Base-by-base conservation (phyloP, 2,888 invertebrate species). In the Apotomis betuletana region DNA sequence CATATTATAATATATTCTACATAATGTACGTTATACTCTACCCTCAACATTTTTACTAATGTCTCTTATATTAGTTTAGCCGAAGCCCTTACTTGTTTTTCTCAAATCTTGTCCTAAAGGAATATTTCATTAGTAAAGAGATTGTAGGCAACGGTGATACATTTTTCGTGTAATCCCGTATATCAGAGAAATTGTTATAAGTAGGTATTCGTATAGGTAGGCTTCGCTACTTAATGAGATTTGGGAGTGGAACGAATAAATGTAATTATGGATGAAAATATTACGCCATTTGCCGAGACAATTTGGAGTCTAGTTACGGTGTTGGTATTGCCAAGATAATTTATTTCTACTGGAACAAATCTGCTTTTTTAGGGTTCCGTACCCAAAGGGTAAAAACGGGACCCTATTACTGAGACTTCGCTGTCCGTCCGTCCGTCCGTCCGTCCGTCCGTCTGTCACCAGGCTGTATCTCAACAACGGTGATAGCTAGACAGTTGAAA, bases 81-180 rank as follows among this genome's bases (percentile, higher is more conserved):
- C 57, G 10, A 57, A 57, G 57, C 41, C 27, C 51, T n/a, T 12
- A 60, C 36, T 61, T 61, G 44, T 61, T 61, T 61, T 61, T 69
- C 41, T 55, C 27, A 54, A 67, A 49, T 67, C 61, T 54, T n/a
- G n/a, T 54, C 54, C 71, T 70, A 77, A 80, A 70, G 65, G 77
- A 81, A 75, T 70, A 76, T 76, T 77, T 74, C 69, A 74, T 77
- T 69, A 77, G 72, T 75, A 78, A 80, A 80, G 77, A 78, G 78
- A 81, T 84, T 78, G 77, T 75, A 75, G 75, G 65, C 69, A 73
- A 75, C 73, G 70, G 70, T 76, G 76, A 80, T 80, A 81, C 79
- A 81, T 82, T 79, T 76, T 64, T 78, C 75, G 75, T 77, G 75
- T 80, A 79, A 83, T 83, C 78, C 77, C 76, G 76, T 74, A 72